Evolutionary conservation across 2,888 invertebrate species (phyloP).

Genomic region (Margaritifera margaritifera): DNA sequence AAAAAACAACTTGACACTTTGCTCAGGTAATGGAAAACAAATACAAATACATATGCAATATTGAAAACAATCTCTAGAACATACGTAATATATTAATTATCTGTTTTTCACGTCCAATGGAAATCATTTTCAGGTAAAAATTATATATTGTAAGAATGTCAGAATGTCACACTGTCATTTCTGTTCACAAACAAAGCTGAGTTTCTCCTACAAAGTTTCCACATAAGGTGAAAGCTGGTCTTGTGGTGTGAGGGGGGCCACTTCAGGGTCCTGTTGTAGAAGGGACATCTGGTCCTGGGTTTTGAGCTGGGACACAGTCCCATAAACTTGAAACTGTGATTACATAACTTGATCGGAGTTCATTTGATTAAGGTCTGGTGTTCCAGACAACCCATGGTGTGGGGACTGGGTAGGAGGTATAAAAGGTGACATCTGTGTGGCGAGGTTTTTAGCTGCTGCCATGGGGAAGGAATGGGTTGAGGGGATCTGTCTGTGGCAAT

Average conservation of each 20-base stretch:
- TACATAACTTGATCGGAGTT: slow-evolving; percentile 74
- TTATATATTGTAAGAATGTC: too few relatives aligned
- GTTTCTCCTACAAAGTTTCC: slow-evolving; percentile 76
- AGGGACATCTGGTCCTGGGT: slow-evolving; percentile 58
- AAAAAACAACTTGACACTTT: slow-evolving; percentile 4
- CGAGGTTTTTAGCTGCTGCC: slow-evolving; percentile 74
- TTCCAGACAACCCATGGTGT: slow-evolving; percentile 65
- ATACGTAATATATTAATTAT: too few relatives aligned
- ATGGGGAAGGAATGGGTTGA: slow-evolving; percentile 84
- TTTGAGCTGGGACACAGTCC: slow-evolving; percentile 43
- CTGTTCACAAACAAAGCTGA: too few relatives aligned
- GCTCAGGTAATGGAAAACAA: slow-evolving; percentile 5
- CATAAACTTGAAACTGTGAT: slow-evolving; percentile 65
- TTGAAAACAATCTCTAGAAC: slow-evolving; percentile 8
- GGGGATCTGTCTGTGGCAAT: slow-evolving; percentile 79
- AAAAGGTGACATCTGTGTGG: slow-evolving; percentile 69
- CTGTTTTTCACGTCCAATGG: too few relatives aligned
- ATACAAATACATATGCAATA: slow-evolving; percentile 5
- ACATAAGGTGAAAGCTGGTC: slow-evolving; percentile 97
- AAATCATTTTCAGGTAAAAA: too few relatives aligned
- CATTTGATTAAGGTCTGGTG: slow-evolving; percentile 75
- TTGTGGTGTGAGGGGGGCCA: slow-evolving; percentile 85
- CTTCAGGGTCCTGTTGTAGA: slow-evolving; percentile 62
- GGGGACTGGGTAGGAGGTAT: slow-evolving; percentile 68
- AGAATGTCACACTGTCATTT: too few relatives aligned